Base-by-base conservation (phyloP, 2,888 invertebrate genomes). In the Acanthosepion esculentum region DNA sequence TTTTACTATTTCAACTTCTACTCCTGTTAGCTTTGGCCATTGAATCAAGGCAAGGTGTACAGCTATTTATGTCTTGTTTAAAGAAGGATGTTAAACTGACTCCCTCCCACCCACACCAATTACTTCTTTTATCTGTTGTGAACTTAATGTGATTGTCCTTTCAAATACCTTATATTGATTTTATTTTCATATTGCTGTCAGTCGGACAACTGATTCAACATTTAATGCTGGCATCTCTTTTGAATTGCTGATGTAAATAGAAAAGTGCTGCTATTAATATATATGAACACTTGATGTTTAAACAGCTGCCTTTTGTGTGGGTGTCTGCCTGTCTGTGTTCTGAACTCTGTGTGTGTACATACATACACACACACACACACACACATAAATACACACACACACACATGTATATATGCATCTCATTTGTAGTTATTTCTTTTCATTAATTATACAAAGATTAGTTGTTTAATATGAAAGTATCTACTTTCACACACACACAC, bases 161-260 rank as follows among this genome's bases (percentile, higher is more conserved):
- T 78, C 33, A 78, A 78, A n/a, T 78, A n/a, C 78, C 78, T 78
- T 33, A 33, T 78, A 78, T 78, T 33, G 78, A 78, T 78, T 78
- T 33, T 78, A 78, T 78, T 15, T 78, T 33, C 12, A 78, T 78
- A 78, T 78, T 78, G 20, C n/a, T 15, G n/a, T 15, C 33, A 10
- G n/a, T n/a, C 33, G 12, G 78, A 33, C n/a, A 12, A 29, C 64
- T 29, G 29, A 78, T 78, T 78, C 78, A 18, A 78, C 78, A 78
- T 78, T 78, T 78, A 78, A 33, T n/a, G 18, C 78, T n/a, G n/a
- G n/a, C n/a, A 78, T 78, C 78, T 78, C 33, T 78, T 78, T 78
- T 78, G 78, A 78, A 78, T n/a, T 78, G 78, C 33, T n/a, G n/a
- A n/a, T 78, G n/a, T n/a, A 78, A 78, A 78, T 78, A 78, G 78